These are phyloP conservation scores for Linurgus olivaceus DNA, from an alignment of 2,797 vertebrate species.

Conservation along the genomic window DNA sequence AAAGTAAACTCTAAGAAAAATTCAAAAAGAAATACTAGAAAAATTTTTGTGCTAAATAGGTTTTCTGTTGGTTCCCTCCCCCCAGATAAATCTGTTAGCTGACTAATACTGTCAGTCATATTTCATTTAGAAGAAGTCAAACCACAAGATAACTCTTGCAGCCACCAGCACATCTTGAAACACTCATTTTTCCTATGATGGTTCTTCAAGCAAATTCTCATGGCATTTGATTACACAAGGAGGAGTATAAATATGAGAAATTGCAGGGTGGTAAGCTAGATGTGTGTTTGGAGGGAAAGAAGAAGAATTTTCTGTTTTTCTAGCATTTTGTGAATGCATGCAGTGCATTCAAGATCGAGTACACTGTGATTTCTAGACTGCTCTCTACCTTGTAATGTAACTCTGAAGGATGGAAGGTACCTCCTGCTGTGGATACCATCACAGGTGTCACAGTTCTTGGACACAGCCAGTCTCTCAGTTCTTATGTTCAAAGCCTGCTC, in stretches of 20 bases:
- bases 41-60: not conserved
- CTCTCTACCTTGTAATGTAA: not conserved
- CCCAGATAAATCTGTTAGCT: not conserved
- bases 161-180: constrained; percentile 33
- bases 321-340: not conserved
- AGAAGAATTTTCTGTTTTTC: constrained; percentile 1
- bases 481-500: not conserved
- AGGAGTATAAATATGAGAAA: constrained; percentile 14
- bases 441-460: not conserved
- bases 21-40: not conserved
- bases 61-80: not conserved
- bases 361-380: not conserved
- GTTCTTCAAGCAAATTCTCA: constrained; percentile 56
- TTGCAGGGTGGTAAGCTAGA: not conserved
- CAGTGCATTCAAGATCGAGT: not conserved
- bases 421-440: not conserved
- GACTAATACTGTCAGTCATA: not conserved
- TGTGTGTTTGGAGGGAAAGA: not conserved
- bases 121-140: constrained; percentile 20
- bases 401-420: not conserved
- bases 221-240: constrained; percentile 33
- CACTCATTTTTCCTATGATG: constrained; percentile 17
- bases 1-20: not conserved
- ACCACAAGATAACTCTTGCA: constrained; percentile 5
- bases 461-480: not conserved